Evolutionary conservation across 1,140 invertebrate species (phyloP), one percentile per base, ranked within the genome.

Genomic region (Macrosteles quadrilineatus): DNA sequence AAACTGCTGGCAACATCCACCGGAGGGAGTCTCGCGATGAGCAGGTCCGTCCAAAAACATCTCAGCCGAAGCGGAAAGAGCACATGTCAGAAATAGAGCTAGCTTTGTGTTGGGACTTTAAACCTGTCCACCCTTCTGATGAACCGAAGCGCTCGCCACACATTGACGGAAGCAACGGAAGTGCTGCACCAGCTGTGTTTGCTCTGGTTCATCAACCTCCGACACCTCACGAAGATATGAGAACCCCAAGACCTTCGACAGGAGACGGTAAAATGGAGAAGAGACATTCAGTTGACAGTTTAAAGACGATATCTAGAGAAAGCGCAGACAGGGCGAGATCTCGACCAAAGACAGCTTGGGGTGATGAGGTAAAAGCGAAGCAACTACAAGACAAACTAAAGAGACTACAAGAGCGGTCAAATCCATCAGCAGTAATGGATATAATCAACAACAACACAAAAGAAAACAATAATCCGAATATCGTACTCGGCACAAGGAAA

Each of bases 81-180:
- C 70, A 69, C 11, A 63, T 90, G 72, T 88, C 88, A 0, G 85
- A 90, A 43, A 93, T 94, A 85, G 90, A 94, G 76, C 77, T 93
- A 55, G 92, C 92, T 0, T 91, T 94, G 62, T 90, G 91, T 75
- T 94, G 92, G 92, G 91, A 94, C 78, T 87, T 91, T 55, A 83
- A 83, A 75, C 88, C 90, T 0, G 77, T 84, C 4, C 83, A 91
- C 82, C 85, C 87, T 0, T 81, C 81, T 4, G 87, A 88, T 72
- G 91, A 92, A 76, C 90, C 91, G 0, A 83, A 82, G 68, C 83
- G 83, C 67, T 78, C 90, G 0, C 82, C 82, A 21, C 91, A 92
- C 75, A 90, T 92, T 47, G 91, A 93, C 71, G 91, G 91, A 11
- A 90, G 90, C 0, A 91, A 91, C 73, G 90, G 90, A 2, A 90